A percentile compares a stretch with the other conserved stretches of the same genome.
Evolutionary conservation across 53 echinoderm and acorn worm genomes (phyloP).

Genomic region (Paelopatides confundens): DNA sequence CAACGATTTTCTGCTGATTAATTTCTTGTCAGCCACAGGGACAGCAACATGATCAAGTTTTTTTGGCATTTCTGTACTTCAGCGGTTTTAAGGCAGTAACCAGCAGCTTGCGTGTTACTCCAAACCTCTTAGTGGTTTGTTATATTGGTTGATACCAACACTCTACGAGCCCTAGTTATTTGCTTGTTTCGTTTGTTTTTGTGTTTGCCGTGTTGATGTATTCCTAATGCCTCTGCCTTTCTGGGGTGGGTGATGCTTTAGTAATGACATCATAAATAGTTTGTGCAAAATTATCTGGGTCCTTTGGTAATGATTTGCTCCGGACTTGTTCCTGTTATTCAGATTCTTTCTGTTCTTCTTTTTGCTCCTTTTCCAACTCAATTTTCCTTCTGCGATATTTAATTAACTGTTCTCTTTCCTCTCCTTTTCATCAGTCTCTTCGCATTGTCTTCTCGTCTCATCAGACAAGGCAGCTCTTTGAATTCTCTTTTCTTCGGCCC

Average conservation of each 20-base stretch:
- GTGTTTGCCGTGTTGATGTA: not conserved
- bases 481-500: not conserved
- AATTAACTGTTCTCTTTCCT: not conserved
- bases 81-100: not conserved
- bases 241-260: conserved; percentile 9
- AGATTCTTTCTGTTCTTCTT: not conserved
- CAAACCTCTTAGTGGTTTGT: not conserved
- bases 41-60: not conserved
- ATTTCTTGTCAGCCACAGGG: conserved; percentile 43
- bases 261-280: not conserved
- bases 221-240: not conserved
- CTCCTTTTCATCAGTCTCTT: not conserved
- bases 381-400: too few species aligned
- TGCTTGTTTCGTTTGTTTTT: not conserved
- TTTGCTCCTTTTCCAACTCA: not conserved
- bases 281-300: not conserved
- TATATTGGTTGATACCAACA: not conserved
- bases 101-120: not conserved
- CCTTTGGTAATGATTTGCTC: not conserved
- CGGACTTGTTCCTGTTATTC: not conserved
- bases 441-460: not conserved
- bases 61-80: not conserved
- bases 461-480: not conserved
- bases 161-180: not conserved
- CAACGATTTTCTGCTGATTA: conserved; percentile 49